Evolutionary conservation across 1,140 invertebrate species (phyloP).

Genomic region (Zaprionus davidi): DNA sequence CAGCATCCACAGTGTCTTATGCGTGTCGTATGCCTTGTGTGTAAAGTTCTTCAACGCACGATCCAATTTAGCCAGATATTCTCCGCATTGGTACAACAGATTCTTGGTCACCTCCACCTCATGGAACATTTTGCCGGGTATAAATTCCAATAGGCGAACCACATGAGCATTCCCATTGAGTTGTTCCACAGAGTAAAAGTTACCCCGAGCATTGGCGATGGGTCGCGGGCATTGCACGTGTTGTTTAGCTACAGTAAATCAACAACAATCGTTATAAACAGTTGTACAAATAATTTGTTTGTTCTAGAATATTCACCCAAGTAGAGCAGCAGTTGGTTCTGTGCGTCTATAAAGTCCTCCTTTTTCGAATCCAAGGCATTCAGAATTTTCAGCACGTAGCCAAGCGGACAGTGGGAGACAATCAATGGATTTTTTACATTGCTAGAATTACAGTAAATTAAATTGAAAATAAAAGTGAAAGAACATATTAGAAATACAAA

Average conservation of each 20-base stretch:
- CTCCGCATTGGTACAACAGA: slow-evolving; percentile 89
- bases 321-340: slow-evolving; percentile 89
- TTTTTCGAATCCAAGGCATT: slow-evolving; percentile 92
- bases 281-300: slow-evolving; percentile 13
- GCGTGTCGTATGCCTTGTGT: slow-evolving; percentile 88
- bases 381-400: slow-evolving; percentile 92
- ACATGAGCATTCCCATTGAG: slow-evolving; percentile 86
- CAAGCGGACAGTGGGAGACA: slow-evolving; percentile 85
- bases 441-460: slow-evolving; percentile 58
- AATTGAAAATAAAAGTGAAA: neutral
- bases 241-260: slow-evolving; percentile 84
- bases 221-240: slow-evolving; percentile 88
- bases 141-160: slow-evolving; percentile 90
- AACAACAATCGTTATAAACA: neutral
- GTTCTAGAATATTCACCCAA: slow-evolving; percentile 85
- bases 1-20: slow-evolving; percentile 90
- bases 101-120: slow-evolving; percentile 86
- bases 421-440: slow-evolving; percentile 87
- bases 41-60: slow-evolving; percentile 88
- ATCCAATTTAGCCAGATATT: slow-evolving; percentile 88
- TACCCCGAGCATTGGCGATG: slow-evolving; percentile 87
- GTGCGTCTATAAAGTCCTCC: slow-evolving; percentile 87
- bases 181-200: slow-evolving; percentile 87
- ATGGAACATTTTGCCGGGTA: slow-evolving; percentile 89
- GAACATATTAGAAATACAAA: neutral